Evolutionary conservation across 2,113 vertebrate species (phyloP).

Genomic region (Bucco capensis): DNA sequence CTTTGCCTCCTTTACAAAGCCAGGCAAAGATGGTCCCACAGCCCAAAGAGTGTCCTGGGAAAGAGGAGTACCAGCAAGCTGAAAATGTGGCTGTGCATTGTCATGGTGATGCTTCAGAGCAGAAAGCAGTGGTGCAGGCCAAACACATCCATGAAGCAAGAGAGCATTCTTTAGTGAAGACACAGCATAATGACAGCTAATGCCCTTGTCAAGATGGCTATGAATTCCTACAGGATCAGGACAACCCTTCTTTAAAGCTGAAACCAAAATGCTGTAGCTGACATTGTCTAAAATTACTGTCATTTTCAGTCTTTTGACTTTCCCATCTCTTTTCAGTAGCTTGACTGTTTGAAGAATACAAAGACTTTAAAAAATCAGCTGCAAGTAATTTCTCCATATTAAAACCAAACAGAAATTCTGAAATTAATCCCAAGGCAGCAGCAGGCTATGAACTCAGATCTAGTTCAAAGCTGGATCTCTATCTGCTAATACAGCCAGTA

Average conservation of each 20-base stretch:
- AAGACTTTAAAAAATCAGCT: constrained; percentile 49
- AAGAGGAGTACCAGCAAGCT: neutral
- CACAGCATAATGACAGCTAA: accelerated
- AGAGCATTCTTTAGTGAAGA: neutral
- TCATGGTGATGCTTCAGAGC: neutral
- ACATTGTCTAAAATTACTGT: neutral
- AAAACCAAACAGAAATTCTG: constrained; percentile 51
- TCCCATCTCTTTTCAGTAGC: neutral
- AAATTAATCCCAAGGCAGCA: constrained; percentile 58
- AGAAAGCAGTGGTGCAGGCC: neutral
- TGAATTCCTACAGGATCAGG: neutral
- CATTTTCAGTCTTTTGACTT: neutral
- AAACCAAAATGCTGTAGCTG: neutral
- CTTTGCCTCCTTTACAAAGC: neutral
- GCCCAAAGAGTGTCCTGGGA: neutral
- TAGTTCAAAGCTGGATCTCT: constrained; percentile 51
- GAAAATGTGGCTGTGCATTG: neutral
- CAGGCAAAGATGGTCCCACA: neutral
- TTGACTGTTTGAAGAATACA: neutral
- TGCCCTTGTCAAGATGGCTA: neutral
- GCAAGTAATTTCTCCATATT: constrained; percentile 51
- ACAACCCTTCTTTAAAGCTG: neutral
- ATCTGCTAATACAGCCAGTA: constrained; percentile 35
- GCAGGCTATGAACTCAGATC: constrained; percentile 54
- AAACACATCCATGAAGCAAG: neutral